Evolutionary conservation across 35 echinoderm and acorn worm species (phyloP), one percentile per base, ranked within the genome.

Genomic region (Lytechinus variegatus): DNA sequence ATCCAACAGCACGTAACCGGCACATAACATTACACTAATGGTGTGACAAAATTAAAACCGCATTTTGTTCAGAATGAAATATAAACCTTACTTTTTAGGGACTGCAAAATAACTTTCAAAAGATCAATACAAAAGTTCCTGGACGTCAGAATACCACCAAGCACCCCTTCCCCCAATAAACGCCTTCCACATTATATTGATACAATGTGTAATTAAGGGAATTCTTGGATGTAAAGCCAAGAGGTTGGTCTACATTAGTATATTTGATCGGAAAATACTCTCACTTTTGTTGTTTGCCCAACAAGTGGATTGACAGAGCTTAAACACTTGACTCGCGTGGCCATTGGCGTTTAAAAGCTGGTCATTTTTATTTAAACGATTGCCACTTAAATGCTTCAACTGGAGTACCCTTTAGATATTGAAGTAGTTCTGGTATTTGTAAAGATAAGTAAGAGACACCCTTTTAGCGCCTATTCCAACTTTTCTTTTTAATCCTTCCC

Each of bases 251-350:
- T 58, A 58, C 56, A 58, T 13, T 58, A 24, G 61, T 13, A 71
- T 71, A 71, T 71, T 71, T 71, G 61, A 71, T 71, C 61, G 61
- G 61, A 71, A 71, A 71, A 71, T 71, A 71, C 61, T 71, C 61
- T 71, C 61, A 71, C 61, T 24, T 71, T 71, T 71, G 61, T 71
- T 71, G 61, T 71, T 71, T 71, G 61, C 61, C 14, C 61, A 71
- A 71, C 61, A 71, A 71, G 61, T 71, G 19, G 61, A 13, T 71
- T 71, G 61, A 21, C 24, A 71, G 61, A 71, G 61, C 16, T 71
- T 71, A 71, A 71, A 71, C 61, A 71, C 61, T 71, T 13, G 61
- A 71, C 10, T 71, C 61, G 61, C 61, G 61, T 71, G 61, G 61
- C 61, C 61, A 24, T 71, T 71, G 14, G 61, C 16, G 61, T 71